Evolutionary conservation across 1,140 invertebrate genomes (phyloP).

Genomic region (Bombus confusus): DNA sequence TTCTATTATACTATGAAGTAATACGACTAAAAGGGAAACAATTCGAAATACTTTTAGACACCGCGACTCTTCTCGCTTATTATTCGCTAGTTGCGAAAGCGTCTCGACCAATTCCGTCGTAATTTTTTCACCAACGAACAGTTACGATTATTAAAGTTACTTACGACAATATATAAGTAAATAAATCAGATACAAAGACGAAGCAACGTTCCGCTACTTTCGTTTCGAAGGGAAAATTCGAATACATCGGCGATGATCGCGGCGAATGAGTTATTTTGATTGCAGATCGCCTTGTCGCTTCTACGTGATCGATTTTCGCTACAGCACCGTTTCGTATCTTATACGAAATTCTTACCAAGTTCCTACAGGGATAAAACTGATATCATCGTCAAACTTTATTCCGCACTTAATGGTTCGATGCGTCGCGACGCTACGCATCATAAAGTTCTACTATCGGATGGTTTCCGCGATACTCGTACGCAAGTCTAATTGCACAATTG

Average conservation of each 20-base stretch:
- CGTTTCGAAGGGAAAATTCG: neutral
- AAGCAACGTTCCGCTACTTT: neutral
- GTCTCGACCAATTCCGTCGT: too few relatives aligned
- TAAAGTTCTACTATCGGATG: slow-evolving; percentile 70
- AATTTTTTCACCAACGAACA: too few relatives aligned
- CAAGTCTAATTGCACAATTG: slow-evolving; percentile 46
- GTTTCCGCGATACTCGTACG: slow-evolving; percentile 61
- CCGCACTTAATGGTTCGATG: slow-evolving; percentile 58
- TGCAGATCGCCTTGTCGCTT: too few relatives aligned
- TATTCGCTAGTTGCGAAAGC: too few relatives aligned
- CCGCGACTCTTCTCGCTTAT: neutral
- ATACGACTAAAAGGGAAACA: neutral
- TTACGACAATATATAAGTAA: too few relatives aligned
- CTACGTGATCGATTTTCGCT: too few relatives aligned
- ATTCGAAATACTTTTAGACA: neutral
- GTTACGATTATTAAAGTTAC: too few relatives aligned
- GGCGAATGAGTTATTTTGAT: too few relatives aligned
- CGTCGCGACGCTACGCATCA: slow-evolving; percentile 75
- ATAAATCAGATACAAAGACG: too few relatives aligned
- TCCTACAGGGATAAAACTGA: neutral
- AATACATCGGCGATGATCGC: neutral
- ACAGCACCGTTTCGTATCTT: neutral
- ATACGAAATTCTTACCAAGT: neutral
- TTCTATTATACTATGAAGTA: neutral
- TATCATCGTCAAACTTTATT: slow-evolving; percentile 21